Conservation (phyloP, 2,113 vertebrate genomes). For the Actenoides lindsayi region DNA sequence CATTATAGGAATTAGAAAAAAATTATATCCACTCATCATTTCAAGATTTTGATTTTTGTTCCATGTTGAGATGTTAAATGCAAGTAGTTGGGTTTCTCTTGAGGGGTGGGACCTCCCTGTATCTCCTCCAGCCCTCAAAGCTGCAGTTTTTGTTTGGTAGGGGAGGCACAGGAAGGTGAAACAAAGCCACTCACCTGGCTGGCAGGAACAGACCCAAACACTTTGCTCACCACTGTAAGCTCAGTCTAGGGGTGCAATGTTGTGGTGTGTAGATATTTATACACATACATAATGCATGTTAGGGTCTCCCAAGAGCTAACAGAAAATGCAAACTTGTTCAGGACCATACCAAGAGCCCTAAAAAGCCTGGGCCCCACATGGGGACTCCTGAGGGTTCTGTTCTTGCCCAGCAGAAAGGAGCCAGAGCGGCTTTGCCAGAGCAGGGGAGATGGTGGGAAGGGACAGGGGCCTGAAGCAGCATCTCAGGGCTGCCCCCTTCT, state of each 20-base stretch:
- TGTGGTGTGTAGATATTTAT: neutral
- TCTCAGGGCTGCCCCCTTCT: neutral
- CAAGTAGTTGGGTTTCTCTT: neutral
- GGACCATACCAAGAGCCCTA: neutral
- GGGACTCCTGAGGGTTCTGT: neutral
- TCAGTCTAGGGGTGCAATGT: neutral
- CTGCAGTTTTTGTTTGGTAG: neutral
- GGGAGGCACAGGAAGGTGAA: neutral
- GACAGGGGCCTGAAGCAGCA: neutral
- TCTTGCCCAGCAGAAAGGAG: neutral
- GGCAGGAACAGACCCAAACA: rapidly evolving
- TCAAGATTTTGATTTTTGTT: neutral
- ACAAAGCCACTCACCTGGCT: neutral
- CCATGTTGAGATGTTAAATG: neutral
- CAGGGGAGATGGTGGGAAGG: neutral
- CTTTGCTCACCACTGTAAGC: neutral
- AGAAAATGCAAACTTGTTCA: neutral
- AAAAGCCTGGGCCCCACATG: neutral
- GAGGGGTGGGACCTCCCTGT: neutral
- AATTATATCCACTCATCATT: neutral
- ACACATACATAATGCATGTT: rapidly evolving
- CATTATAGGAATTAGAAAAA: neutral
- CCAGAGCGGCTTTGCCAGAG: neutral
- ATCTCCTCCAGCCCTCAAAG: neutral
- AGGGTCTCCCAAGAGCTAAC: neutral